Percentiles rank a stretch among this genome's conserved stretches.
Evolutionary conservation across 1,140 invertebrate species (phyloP).

Genomic region (Ceratina japonica): DNA sequence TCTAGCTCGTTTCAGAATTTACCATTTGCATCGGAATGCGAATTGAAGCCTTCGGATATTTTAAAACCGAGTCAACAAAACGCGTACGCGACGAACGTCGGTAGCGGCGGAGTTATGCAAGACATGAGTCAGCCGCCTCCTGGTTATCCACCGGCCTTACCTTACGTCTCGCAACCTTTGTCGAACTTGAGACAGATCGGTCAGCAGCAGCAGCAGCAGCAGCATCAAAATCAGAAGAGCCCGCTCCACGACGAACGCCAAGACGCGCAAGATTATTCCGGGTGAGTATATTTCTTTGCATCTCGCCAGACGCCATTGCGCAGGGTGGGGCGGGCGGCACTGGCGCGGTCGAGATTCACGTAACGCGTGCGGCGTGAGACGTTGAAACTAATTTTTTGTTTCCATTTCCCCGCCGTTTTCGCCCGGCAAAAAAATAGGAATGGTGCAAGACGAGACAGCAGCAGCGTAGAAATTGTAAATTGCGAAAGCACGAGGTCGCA

Average conservation of each 20-base stretch:
- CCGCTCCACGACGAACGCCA: slow-evolving; percentile 73
- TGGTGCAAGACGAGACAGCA: slow-evolving; percentile 72
- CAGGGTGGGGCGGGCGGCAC: too few species aligned
- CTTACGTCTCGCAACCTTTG: slow-evolving; percentile 73
- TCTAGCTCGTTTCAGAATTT: slow-evolving; percentile 78
- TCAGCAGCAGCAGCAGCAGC: slow-evolving; percentile 53
- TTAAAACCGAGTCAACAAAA: slow-evolving; percentile 74
- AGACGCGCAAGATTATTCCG: slow-evolving; percentile 65
- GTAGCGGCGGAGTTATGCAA: slow-evolving; percentile 73
- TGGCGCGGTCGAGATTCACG: too few species aligned
- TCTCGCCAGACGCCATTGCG: too few species aligned
- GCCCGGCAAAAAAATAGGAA: slow-evolving; percentile 57
- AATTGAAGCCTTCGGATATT: slow-evolving; percentile 81
- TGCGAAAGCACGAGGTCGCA: slow-evolving; percentile 75
- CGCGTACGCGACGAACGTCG: slow-evolving; percentile 68
- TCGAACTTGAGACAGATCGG: slow-evolving; percentile 65
- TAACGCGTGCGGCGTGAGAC: too few species aligned
- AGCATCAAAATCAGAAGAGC: slow-evolving; percentile 72
- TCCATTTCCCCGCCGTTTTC: background rate
- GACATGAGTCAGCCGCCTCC: slow-evolving; percentile 82
- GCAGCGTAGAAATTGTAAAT: slow-evolving; percentile 79
- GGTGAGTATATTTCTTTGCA: slow-evolving; percentile 40
- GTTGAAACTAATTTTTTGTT: too few species aligned
- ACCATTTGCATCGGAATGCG: slow-evolving; percentile 85
- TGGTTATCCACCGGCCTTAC: slow-evolving; percentile 78